phyloP scores from a whole-genome alignment of 2,113 vertebrate genomes.

The Gadus macrocephalus region DNA sequence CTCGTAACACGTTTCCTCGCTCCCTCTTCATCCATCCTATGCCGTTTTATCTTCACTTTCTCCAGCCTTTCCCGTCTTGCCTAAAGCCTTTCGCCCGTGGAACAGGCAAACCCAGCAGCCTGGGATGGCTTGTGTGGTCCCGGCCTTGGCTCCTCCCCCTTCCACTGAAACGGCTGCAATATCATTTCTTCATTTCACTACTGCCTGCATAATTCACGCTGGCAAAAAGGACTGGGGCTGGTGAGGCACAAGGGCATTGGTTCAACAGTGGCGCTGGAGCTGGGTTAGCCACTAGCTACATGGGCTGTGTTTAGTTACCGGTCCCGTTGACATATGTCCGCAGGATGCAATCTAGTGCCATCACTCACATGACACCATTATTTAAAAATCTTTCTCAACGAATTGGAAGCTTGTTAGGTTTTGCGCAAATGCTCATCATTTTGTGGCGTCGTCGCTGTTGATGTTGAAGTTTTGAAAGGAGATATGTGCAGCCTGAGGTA shows the following conservation, averaged over 20 bases:
- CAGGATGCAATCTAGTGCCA: too few relatives aligned
- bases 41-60: too few relatives aligned
- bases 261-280: conserved; percentile 19
- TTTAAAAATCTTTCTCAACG: too few relatives aligned
- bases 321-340: too few relatives aligned
- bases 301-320: not conserved
- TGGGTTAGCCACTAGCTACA: conserved; percentile 9
- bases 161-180: conserved; percentile 63
- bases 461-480: not conserved
- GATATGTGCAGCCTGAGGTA: not conserved
- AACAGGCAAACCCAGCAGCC: too few relatives aligned
- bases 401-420: too few relatives aligned
- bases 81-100: too few relatives aligned
- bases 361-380: too few relatives aligned
- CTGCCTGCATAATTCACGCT: conserved; percentile 60
- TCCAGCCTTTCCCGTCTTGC: too few relatives aligned
- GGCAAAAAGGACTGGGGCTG: conserved; percentile 27
- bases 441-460: not conserved
- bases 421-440: not conserved
- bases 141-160: conserved; percentile 58
- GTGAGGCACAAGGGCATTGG: conserved; percentile 15
- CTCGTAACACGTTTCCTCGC: too few relatives aligned
- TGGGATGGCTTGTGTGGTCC: not conserved
- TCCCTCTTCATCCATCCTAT: too few relatives aligned
- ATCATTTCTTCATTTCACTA: conserved; percentile 62